A percentile compares a stretch with the other conserved stretches of the same genome.
Evolutionary conservation across 2,888 invertebrate genomes (phyloP).

Genomic region (Lycophotia porphyrea): DNA sequence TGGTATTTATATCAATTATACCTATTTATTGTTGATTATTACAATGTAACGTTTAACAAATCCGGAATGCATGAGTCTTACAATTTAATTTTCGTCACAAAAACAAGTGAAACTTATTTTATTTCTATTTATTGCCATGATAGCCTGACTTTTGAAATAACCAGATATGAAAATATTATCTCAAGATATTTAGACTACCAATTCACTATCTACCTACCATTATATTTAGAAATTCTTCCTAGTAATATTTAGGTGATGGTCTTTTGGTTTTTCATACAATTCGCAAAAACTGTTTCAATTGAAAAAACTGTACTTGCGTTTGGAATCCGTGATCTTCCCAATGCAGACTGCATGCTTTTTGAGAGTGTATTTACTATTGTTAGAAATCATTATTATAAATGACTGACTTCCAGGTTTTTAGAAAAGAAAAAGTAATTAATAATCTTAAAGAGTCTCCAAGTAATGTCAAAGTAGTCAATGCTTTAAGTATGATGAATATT

Average conservation of each 20-base stretch:
- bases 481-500: not conserved
- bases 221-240: not conserved
- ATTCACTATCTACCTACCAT: not conserved
- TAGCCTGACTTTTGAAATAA: slow-evolving; percentile 6
- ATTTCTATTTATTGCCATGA: too few species aligned
- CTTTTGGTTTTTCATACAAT: not conserved
- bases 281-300: too few species aligned
- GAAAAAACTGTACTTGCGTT: not conserved
- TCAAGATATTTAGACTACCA: not conserved
- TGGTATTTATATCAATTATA: slow-evolving; percentile 32
- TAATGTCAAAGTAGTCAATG: not conserved
- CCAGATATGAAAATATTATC: slow-evolving; percentile 13
- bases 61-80: slow-evolving; percentile 14
- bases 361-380: not conserved
- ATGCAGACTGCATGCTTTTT: not conserved
- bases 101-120: not conserved
- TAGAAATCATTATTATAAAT: not conserved
- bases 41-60: slow-evolving; percentile 42
- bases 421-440: not conserved
- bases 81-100: not conserved
- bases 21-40: slow-evolving; percentile 33
- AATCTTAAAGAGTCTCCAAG: not conserved
- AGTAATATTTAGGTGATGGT: not conserved
- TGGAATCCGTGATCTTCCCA: not conserved
- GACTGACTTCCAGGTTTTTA: not conserved